Percentiles rank a stretch among this genome's conserved stretches.
These are phyloP conservation scores for Lepus townsendii DNA, from an alignment of 2,797 vertebrate genomes.

Conservation along the genomic window DNA sequence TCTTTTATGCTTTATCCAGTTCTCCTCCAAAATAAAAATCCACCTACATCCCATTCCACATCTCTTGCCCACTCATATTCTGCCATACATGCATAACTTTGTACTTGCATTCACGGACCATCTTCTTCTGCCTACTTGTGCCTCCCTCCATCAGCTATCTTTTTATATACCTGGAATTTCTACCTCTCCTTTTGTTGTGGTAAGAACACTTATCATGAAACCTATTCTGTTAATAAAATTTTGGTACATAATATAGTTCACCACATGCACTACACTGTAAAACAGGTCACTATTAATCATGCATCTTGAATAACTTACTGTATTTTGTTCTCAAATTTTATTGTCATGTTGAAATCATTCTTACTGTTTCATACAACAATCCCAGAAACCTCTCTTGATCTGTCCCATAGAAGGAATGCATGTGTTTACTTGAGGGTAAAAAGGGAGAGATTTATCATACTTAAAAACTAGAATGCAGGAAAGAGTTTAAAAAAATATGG, in stretches of 20 bases:
- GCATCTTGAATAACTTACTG: not conserved
- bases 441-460: not conserved
- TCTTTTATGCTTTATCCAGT: not conserved
- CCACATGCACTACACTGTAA: not conserved
- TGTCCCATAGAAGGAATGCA: not conserved
- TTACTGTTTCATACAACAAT: not conserved
- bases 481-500: not conserved
- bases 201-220: not conserved
- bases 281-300: not conserved
- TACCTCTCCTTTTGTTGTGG: not conserved
- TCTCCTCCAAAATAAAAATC: not conserved
- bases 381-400: not conserved
- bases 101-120: not conserved
- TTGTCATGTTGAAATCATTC: not conserved
- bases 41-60: no score
- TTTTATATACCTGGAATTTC: not conserved
- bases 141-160: not conserved
- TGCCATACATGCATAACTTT: not conserved
- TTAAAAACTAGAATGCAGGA: not conserved
- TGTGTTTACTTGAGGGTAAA: not conserved
- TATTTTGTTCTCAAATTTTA: not conserved
- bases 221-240: not conserved
- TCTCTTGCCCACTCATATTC: not conserved
- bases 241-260: not conserved
- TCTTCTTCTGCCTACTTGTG: not conserved